These are phyloP conservation scores for Procavia capensis DNA, from an alignment of 2,113 vertebrate species.

Conservation along the genomic window DNA sequence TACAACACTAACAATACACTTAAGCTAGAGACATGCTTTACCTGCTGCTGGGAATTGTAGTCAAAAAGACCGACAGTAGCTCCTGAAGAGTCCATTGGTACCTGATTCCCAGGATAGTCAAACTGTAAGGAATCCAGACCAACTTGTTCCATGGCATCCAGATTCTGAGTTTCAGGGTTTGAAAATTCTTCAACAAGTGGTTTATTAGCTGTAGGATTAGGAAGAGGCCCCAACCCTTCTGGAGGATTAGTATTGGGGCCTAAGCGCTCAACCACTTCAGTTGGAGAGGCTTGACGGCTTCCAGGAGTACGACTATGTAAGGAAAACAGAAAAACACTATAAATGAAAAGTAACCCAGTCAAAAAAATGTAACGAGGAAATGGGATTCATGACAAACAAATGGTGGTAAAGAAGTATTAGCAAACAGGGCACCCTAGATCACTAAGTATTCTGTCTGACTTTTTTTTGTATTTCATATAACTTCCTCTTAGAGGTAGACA, in stretches of 20 bases:
- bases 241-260: slow-evolving; percentile 91
- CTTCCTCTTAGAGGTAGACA: background rate
- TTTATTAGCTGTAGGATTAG: slow-evolving; percentile 92
- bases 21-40: slow-evolving; percentile 75
- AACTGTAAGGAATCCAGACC: slow-evolving; percentile 97
- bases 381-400: slow-evolving; percentile 45
- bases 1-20: background rate
- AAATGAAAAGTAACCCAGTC: slow-evolving; percentile 55
- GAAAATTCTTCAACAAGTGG: slow-evolving; percentile 95
- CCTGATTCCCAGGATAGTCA: slow-evolving; percentile 97
- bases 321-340: slow-evolving; percentile 67
- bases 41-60: slow-evolving; percentile 99
- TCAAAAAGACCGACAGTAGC: slow-evolving; percentile 97
- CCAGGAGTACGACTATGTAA: slow-evolving; percentile 94
- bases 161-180: slow-evolving; percentile 94
- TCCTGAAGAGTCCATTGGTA: slow-evolving; percentile 97
- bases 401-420: background rate
- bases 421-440: background rate
- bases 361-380: background rate
- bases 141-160: slow-evolving; percentile 97
- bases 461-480: background rate
- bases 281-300: slow-evolving; percentile 97
- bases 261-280: slow-evolving; percentile 96
- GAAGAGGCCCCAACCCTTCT: slow-evolving; percentile 94
- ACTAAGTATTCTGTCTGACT: background rate